A percentile compares a stretch with the other conserved stretches of the same genome.
phyloP scores from a whole-genome alignment of 2,888 invertebrate genomes.

The Heliconius aoede region DNA sequence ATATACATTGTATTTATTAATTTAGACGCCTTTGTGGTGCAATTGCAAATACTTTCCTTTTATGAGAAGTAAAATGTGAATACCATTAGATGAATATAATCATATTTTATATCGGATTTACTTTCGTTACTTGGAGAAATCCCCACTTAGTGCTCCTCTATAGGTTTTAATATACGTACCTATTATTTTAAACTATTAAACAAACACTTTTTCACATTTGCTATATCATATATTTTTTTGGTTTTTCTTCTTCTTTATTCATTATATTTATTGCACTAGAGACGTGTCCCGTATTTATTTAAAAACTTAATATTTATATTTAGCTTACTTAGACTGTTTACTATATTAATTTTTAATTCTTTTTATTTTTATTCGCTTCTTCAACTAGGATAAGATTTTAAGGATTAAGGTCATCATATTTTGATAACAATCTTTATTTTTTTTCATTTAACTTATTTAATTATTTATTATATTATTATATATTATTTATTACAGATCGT shows the following conservation, averaged over 20 bases:
- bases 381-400: no score
- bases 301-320: not conserved
- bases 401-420: not conserved
- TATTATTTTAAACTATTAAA: not conserved
- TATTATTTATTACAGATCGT: conserved; percentile 71
- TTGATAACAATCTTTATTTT: not conserved
- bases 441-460: not conserved
- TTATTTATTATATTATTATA: no score
- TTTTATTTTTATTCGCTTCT: no score
- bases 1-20: conserved; percentile 15
- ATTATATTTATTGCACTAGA: no score
- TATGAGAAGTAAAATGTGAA: not conserved
- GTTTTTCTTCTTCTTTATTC: no score
- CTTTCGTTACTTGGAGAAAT: not conserved
- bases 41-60: not conserved
- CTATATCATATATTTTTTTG: no score
- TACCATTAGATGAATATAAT: no score
- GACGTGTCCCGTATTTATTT: no score
- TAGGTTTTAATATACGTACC: not conserved
- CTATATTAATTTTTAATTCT: not conserved
- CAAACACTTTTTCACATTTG: no score
- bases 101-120: no score
- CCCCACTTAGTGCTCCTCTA: not conserved
- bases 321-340: not conserved
- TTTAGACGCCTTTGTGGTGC: not conserved